Conservation (phyloP, 2,888 invertebrate genomes). For the Tenthredo scrophulariae region DNA sequence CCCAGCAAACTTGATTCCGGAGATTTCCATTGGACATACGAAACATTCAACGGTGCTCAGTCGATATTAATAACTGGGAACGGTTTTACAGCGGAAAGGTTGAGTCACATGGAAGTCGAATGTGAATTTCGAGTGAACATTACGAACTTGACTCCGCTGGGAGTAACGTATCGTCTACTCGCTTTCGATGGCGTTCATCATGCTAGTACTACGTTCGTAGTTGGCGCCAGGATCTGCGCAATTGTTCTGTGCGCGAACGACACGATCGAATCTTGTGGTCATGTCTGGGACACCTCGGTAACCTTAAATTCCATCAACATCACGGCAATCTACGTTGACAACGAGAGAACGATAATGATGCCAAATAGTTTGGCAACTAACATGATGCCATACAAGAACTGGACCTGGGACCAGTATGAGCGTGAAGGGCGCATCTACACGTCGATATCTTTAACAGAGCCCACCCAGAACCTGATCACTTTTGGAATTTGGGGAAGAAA, state of each 20-base stretch:
- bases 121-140: slow-evolving; percentile 66
- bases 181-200: slow-evolving; percentile 69
- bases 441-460: slow-evolving; percentile 57
- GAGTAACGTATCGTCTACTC: slow-evolving; percentile 68
- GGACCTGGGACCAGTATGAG: slow-evolving; percentile 58
- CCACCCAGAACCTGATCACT: slow-evolving; percentile 62
- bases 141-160: slow-evolving; percentile 55
- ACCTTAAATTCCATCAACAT: slow-evolving; percentile 63
- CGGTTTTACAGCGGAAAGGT: slow-evolving; percentile 7
- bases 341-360: slow-evolving; percentile 60
- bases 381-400: slow-evolving; percentile 61
- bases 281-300: slow-evolving; percentile 54
- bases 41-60: neutral
- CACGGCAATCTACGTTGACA: slow-evolving; percentile 61
- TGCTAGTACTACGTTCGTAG: slow-evolving; percentile 54
- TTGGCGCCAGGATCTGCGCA: slow-evolving; percentile 69
- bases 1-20: neutral
- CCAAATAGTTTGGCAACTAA: slow-evolving; percentile 60
- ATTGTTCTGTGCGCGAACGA: slow-evolving; percentile 71
- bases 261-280: slow-evolving; percentile 67
- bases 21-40: neutral
- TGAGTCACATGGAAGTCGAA: slow-evolving; percentile 65
- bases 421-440: slow-evolving; percentile 57
- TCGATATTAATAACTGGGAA: neutral
- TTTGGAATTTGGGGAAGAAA: slow-evolving; percentile 67